Percentiles rank a stretch among this genome's conserved stretches.
Conservation (phyloP, 2,797 vertebrate genomes). For the Thaleichthys pacificus region DNA sequence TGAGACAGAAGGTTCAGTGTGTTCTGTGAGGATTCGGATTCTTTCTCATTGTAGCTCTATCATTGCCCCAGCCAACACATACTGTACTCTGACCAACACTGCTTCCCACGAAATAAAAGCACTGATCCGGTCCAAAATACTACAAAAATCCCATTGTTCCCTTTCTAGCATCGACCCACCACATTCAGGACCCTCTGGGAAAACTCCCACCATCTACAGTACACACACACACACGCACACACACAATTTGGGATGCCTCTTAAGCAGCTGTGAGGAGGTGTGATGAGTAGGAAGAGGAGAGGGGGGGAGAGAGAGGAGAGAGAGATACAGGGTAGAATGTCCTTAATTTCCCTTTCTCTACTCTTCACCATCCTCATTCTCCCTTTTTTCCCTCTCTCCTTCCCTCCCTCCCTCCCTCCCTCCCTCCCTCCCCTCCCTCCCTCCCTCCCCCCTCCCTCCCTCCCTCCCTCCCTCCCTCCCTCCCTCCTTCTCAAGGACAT, state of each 20-base stretch:
- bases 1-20: constrained; percentile 54
- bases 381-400: background rate
- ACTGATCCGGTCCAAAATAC: constrained; percentile 49
- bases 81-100: constrained; percentile 44
- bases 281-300: constrained; percentile 8
- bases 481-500: constrained; percentile 64
- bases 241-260: constrained; percentile 32
- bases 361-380: too few species aligned
- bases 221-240: constrained; percentile 14
- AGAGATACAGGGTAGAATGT: background rate
- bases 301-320: background rate
- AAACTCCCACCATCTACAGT: constrained; percentile 29
- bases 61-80: constrained; percentile 32
- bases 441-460: background rate
- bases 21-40: constrained; percentile 33
- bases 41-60: constrained; percentile 36
- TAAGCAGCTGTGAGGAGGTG: constrained; percentile 20
- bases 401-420: background rate
- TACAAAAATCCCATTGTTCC: constrained; percentile 77
- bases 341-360: background rate
- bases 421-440: background rate
- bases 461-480: background rate
- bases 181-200: constrained; percentile 44
- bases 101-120: constrained; percentile 52
- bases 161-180: constrained; percentile 38